phyloP scores from a whole-genome alignment of 2,888 invertebrate genomes.

The Andrena flavipes region DNA sequence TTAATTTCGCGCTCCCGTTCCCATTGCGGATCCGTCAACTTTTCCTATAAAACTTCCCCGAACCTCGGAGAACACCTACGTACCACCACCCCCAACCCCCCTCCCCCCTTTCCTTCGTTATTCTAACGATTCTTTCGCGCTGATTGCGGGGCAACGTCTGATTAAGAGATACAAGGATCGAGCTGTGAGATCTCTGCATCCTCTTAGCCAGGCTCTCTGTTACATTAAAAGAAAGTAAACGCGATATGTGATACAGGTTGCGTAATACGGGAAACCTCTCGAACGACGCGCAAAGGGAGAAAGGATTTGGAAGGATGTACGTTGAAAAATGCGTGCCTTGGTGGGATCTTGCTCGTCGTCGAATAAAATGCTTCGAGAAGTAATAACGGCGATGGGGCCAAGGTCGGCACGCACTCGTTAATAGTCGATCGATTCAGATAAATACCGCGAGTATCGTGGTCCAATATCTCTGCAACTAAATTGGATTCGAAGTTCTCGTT shows the following conservation, averaged over 20 bases:
- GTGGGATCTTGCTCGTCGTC: background rate
- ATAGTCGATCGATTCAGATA: no score
- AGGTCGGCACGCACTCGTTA: no score
- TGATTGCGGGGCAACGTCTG: constrained; percentile 1
- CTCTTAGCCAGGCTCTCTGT: constrained; percentile 11
- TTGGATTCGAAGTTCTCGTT: no score
- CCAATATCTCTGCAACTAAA: no score
- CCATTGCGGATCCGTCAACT: background rate
- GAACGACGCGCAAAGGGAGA: constrained; percentile 6
- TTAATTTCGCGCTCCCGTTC: background rate
- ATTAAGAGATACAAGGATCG: background rate
- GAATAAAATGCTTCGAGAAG: no score
- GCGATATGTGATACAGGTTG: constrained; percentile 7
- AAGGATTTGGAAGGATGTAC: constrained; percentile 3
- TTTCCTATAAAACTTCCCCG: background rate
- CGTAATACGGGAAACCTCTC: constrained; percentile 26
- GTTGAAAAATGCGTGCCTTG: background rate
- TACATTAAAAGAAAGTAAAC: constrained; percentile 34
- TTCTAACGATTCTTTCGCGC: background rate
- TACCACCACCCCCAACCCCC: no score
- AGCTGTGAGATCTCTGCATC: constrained; percentile 14
- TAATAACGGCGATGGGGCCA: no score
- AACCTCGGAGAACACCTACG: background rate
- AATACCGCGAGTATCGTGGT: no score
- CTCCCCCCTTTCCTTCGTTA: background rate